phyloP scores from a whole-genome alignment of 2,797 vertebrate species.

The Acanthopagrus latus region DNA sequence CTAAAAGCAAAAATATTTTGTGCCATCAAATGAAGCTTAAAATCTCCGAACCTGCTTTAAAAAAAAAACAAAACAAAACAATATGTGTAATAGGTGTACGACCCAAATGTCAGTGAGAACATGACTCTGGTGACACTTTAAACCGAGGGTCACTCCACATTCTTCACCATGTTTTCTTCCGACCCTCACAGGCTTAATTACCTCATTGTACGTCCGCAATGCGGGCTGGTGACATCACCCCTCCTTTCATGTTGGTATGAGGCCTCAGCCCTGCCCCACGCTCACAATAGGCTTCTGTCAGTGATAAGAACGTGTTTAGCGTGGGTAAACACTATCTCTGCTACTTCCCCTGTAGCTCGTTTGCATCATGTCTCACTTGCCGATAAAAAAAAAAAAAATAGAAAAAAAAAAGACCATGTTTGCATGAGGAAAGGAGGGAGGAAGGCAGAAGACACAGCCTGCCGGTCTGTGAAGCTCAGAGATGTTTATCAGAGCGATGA shows the following conservation, averaged over 20 bases:
- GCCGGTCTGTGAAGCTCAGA: conserved; percentile 47
- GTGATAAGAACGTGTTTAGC: conserved; percentile 56
- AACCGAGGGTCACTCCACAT: background rate
- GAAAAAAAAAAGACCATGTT: conserved; percentile 34
- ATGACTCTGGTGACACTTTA: background rate
- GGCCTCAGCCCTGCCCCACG: conserved; percentile 24
- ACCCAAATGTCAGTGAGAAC: conserved; percentile 7
- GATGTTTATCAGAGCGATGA: conserved; percentile 51
- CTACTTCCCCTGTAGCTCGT: conserved; percentile 64
- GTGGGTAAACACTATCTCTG: conserved; percentile 55
- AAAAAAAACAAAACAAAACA: background rate
- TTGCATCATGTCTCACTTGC: conserved; percentile 59
- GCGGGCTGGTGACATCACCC: conserved; percentile 68
- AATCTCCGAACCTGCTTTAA: background rate
- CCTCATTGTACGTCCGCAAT: conserved; percentile 44
- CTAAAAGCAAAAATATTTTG: background rate
- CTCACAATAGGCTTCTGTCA: conserved; percentile 63
- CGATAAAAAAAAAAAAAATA: conserved; percentile 44
- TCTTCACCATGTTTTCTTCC: background rate
- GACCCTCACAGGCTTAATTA: conserved; percentile 41
- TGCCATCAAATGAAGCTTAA: background rate
- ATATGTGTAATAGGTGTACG: background rate
- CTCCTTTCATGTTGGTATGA: conserved; percentile 51
- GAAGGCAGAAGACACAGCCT: conserved; percentile 1
- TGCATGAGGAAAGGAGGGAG: conserved; percentile 50